Conservation (phyloP, 2,113 vertebrate species). For the Ondatra zibethicus region DNA sequence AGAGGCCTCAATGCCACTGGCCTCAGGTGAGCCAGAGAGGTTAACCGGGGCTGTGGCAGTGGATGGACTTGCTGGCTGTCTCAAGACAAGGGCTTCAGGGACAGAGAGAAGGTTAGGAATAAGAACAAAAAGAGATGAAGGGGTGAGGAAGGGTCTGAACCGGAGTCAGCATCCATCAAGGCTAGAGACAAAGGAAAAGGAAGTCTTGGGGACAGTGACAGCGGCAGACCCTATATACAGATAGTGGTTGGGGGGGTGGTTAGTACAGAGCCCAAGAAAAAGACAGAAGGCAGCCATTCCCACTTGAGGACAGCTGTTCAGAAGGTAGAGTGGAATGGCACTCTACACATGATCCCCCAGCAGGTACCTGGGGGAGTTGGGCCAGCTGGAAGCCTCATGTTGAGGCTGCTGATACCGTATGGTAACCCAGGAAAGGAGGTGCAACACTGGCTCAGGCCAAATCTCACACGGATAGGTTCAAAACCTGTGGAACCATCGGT, state of each 20-base stretch:
- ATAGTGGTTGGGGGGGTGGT: too few species aligned
- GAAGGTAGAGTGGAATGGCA: background rate
- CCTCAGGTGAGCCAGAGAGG: too few species aligned
- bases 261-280: background rate
- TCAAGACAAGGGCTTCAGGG: background rate
- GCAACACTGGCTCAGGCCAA: background rate
- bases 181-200: background rate
- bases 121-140: background rate
- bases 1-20: background rate
- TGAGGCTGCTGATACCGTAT: background rate
- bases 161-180: background rate
- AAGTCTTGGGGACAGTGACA: background rate
- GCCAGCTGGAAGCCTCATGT: background rate
- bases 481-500: background rate
- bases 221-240: background rate
- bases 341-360: background rate
- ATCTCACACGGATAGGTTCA: background rate
- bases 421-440: background rate
- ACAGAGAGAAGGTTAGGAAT: background rate
- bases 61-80: background rate
- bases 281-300: background rate
- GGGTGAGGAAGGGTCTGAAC: background rate
- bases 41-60: fast-evolving
- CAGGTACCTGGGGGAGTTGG: too few species aligned
- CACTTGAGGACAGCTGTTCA: background rate